Conservation (phyloP, 37 sponge, comb jelly and placozoan species). For the Dysidea cf. avara region DNA sequence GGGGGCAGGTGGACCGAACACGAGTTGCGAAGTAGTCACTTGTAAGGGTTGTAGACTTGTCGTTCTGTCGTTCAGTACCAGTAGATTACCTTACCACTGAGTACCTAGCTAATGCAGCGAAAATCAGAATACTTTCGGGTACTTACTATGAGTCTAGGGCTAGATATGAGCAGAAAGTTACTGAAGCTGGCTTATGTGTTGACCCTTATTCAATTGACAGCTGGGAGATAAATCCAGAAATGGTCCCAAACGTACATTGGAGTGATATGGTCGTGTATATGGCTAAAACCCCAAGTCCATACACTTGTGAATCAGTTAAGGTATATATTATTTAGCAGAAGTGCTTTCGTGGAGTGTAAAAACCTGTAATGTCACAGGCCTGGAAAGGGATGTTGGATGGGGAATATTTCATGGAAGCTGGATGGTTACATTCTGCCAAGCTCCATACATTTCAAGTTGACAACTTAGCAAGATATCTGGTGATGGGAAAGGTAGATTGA, state of each 20-base stretch:
- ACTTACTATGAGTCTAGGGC: background rate
- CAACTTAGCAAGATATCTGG: background rate
- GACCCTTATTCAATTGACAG: slow-evolving; percentile 4
- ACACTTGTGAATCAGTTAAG: slow-evolving; percentile 11
- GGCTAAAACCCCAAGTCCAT: slow-evolving; percentile 16
- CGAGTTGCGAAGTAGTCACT: too few species aligned
- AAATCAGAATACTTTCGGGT: too few species aligned
- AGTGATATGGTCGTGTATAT: slow-evolving; percentile 16
- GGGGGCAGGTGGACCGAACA: too few species aligned
- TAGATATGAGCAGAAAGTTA: background rate
- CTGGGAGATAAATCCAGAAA: slow-evolving; percentile 4
- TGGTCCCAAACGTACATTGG: background rate
- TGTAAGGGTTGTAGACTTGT: too few species aligned
- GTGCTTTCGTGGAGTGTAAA: too few species aligned
- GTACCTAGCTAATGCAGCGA: too few species aligned
- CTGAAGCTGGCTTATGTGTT: background rate
- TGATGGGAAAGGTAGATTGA: slow-evolving; percentile 10
- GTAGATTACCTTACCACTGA: too few species aligned
- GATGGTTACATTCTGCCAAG: background rate
- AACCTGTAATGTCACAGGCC: background rate
- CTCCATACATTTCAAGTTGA: slow-evolving; percentile 1
- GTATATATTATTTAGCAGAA: background rate
- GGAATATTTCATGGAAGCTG: slow-evolving; percentile 3
- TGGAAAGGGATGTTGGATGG: slow-evolving; percentile 21
- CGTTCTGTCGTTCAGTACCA: too few species aligned